Percentiles rank a stretch among this genome's conserved stretches.
Evolutionary conservation across 2,113 vertebrate genomes (phyloP).

Genomic region (Peucedramus taeniatus): DNA sequence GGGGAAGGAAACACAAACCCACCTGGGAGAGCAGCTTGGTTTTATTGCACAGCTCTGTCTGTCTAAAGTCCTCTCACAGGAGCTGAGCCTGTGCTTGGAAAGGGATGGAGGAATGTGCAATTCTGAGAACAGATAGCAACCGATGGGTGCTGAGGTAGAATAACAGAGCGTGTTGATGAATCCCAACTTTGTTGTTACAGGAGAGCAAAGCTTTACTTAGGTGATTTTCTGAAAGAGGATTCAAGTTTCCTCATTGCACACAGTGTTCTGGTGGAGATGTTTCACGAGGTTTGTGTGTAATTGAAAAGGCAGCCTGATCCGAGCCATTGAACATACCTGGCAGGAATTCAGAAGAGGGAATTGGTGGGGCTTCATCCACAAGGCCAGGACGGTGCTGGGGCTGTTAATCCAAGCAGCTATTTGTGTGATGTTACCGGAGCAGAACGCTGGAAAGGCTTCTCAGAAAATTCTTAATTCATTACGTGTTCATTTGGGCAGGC

Average conservation of each 20-base stretch:
- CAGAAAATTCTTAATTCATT: neutral
- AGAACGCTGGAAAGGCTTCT: neutral
- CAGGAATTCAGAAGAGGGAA: neutral
- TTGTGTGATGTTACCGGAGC: neutral
- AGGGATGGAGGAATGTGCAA: neutral
- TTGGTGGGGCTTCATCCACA: neutral
- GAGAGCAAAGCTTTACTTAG: neutral
- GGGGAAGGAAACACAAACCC: conserved; percentile 27
- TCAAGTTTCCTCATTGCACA: neutral
- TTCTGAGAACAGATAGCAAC: neutral
- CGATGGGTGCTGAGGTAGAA: neutral
- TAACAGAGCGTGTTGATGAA: neutral
- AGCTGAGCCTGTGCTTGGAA: neutral
- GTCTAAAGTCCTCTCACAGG: neutral
- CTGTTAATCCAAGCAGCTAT: neutral
- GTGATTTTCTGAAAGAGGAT: neutral
- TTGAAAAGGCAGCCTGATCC: conserved; percentile 5
- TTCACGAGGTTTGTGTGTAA: neutral
- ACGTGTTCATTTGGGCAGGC: neutral
- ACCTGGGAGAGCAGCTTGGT: neutral
- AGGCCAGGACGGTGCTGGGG: neutral
- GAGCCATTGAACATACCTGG: neutral
- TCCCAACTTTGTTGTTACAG: neutral
- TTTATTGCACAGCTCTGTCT: conserved; percentile 35
- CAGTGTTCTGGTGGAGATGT: neutral